A percentile compares a stretch with the other conserved stretches of the same genome.
phyloP scores from a whole-genome alignment of 1,140 invertebrate species.

The Drosophila ogumai region DNA sequence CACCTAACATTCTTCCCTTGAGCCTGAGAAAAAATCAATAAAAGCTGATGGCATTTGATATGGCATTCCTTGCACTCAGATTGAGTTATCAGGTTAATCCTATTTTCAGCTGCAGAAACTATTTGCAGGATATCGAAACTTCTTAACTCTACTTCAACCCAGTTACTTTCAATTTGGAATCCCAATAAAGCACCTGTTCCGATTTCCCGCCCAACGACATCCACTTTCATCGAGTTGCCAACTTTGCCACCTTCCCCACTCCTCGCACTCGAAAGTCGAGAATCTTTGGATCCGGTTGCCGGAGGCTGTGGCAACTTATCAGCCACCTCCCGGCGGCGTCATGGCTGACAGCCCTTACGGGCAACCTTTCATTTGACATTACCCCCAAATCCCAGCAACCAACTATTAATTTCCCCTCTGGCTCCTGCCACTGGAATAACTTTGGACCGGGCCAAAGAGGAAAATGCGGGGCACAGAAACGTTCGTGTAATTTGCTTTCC shows the following conservation, averaged over 20 bases:
- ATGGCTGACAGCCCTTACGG: slow-evolving; percentile 36
- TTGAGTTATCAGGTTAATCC: neutral
- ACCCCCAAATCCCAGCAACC: slow-evolving; percentile 33
- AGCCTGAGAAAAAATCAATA: neutral
- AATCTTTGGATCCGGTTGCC: slow-evolving; percentile 3
- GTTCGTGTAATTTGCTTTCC: slow-evolving; percentile 60
- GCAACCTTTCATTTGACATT: slow-evolving; percentile 48
- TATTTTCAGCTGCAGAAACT: slow-evolving; percentile 3
- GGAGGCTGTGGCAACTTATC: slow-evolving; percentile 26
- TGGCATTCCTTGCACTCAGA: neutral
- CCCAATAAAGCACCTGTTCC: slow-evolving; percentile 1
- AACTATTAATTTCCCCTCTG: slow-evolving; percentile 20
- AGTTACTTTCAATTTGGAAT: slow-evolving; percentile 12
- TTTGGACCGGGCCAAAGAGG: slow-evolving; percentile 11
- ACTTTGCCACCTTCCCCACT: slow-evolving; percentile 8
- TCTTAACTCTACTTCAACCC: neutral
- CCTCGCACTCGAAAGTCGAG: neutral
- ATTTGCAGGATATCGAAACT: slow-evolving; percentile 6
- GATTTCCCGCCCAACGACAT: slow-evolving; percentile 9
- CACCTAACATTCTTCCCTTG: neutral
- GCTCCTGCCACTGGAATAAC: slow-evolving; percentile 3
- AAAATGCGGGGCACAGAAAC: slow-evolving; percentile 39
- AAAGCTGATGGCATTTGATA: neutral
- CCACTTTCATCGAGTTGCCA: slow-evolving; percentile 18
- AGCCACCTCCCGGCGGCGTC: slow-evolving; percentile 8